Evolutionary conservation across 2,113 vertebrate species (phyloP).

Genomic region (Carlito syrichta): DNA sequence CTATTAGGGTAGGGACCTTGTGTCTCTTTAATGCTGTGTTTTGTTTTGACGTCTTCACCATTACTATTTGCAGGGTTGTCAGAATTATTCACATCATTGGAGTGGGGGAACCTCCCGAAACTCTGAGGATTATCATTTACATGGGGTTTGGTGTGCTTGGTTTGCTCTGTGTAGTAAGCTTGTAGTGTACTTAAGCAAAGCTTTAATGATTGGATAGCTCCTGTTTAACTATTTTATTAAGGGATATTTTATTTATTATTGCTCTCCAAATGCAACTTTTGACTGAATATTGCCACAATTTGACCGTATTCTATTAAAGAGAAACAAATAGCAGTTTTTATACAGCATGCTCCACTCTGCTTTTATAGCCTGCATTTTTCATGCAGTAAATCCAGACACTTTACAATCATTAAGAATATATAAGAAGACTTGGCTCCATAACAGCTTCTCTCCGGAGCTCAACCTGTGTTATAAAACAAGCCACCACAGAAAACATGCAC

Average conservation of each 20-base stretch:
- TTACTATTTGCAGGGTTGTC: not conserved
- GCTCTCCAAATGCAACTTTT: slow-evolving; percentile 28
- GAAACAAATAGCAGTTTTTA: slow-evolving; percentile 44
- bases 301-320: slow-evolving; percentile 28
- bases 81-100: slow-evolving; percentile 43
- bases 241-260: slow-evolving; percentile 32
- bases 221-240: slow-evolving; percentile 28
- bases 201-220: not conserved
- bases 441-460: slow-evolving; percentile 9
- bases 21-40: slow-evolving; percentile 5
- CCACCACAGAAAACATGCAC: not conserved
- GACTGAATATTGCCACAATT: slow-evolving; percentile 33
- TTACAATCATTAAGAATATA: slow-evolving; percentile 49
- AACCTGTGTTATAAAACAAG: slow-evolving; percentile 43
- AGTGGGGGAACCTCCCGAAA: not conserved
- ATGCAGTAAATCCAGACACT: slow-evolving; percentile 42
- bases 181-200: slow-evolving; percentile 8
- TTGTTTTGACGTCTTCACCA: slow-evolving; percentile 43
- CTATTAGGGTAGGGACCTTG: not conserved
- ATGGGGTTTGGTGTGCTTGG: not conserved
- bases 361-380: slow-evolving; percentile 55
- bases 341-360: not conserved
- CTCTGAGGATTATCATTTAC: not conserved
- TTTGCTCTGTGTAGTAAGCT: not conserved
- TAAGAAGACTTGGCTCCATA: slow-evolving; percentile 22